Evolutionary conservation across 1,140 invertebrate genomes (phyloP).

Genomic region (Metopolophium dirhodum): DNA sequence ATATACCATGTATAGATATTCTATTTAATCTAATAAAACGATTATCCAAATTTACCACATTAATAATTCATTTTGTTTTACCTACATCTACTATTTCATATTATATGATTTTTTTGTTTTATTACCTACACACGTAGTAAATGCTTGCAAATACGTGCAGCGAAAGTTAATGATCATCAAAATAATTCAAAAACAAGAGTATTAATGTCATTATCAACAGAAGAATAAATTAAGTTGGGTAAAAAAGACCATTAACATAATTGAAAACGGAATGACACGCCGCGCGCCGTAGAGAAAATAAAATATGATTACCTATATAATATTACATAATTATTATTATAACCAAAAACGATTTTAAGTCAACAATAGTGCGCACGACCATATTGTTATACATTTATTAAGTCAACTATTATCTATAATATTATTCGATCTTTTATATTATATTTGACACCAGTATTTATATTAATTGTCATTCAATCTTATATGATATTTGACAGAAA

Average conservation of each 20-base stretch:
- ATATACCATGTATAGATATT: not conserved
- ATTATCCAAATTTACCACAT: not conserved
- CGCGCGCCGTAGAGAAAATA: not conserved
- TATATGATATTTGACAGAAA: too few relatives aligned
- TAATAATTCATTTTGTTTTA: not conserved
- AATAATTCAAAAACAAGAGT: slow-evolving; percentile 11
- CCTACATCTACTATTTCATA: not conserved
- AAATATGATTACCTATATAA: not conserved
- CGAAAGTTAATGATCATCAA: slow-evolving; percentile 23
- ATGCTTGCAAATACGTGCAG: not conserved
- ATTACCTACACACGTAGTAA: not conserved
- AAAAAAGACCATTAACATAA: slow-evolving; percentile 37
- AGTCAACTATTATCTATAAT: not conserved
- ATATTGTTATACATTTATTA: not conserved
- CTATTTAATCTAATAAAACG: not conserved
- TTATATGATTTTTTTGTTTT: slow-evolving; percentile 4
- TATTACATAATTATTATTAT: not conserved
- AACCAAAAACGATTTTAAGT: not conserved
- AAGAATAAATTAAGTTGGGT: slow-evolving; percentile 28
- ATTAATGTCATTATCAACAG: slow-evolving; percentile 38
- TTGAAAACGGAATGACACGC: slow-evolving; percentile 22
- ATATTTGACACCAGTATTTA: too few relatives aligned
- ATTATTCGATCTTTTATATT: not conserved
- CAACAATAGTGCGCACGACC: not conserved
- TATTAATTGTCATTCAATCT: too few relatives aligned